Conservation (phyloP, 2,797 vertebrate genomes). For the Gadopsis bispinosus region DNA sequence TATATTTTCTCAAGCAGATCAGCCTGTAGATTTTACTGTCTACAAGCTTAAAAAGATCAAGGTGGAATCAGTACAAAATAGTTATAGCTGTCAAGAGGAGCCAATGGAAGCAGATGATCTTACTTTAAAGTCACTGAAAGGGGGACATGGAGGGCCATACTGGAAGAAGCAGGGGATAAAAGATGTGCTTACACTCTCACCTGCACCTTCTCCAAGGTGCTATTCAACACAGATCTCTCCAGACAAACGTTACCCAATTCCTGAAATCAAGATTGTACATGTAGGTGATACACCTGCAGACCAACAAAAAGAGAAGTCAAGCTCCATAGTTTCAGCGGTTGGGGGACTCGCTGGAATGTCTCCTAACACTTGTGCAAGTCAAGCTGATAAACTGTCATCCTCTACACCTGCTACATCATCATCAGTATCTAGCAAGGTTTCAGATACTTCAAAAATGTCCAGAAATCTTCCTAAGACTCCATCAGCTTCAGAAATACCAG, state of each 20-base stretch:
- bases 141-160: slow-evolving; percentile 80
- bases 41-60: slow-evolving; percentile 91
- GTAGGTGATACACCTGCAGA: slow-evolving; percentile 70
- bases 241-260: slow-evolving; percentile 71
- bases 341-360: slow-evolving; percentile 78
- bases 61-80: slow-evolving; percentile 82
- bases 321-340: slow-evolving; percentile 79
- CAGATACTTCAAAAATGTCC: slow-evolving; percentile 42
- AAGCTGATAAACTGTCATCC: slow-evolving; percentile 49
- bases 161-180: slow-evolving; percentile 81
- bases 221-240: slow-evolving; percentile 68
- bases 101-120: slow-evolving; percentile 85
- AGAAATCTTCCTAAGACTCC: slow-evolving; percentile 51
- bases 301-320: slow-evolving; percentile 78
- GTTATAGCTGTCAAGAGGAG: slow-evolving; percentile 69
- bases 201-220: slow-evolving; percentile 25
- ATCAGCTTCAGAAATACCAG: slow-evolving; percentile 67
- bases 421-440: slow-evolving; percentile 41
- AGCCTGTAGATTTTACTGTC: slow-evolving; percentile 90
- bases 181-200: slow-evolving; percentile 47
- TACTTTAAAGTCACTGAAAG: slow-evolving; percentile 73
- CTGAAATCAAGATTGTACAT: slow-evolving; percentile 80
- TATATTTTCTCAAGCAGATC: slow-evolving; percentile 85
- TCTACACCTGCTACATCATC: slow-evolving; percentile 33
- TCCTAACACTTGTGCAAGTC: slow-evolving; percentile 67